Evolutionary conservation across 2,797 vertebrate genomes (phyloP), one percentile per base, ranked within the genome.

Genomic region (Sciaenops ocellatus): DNA sequence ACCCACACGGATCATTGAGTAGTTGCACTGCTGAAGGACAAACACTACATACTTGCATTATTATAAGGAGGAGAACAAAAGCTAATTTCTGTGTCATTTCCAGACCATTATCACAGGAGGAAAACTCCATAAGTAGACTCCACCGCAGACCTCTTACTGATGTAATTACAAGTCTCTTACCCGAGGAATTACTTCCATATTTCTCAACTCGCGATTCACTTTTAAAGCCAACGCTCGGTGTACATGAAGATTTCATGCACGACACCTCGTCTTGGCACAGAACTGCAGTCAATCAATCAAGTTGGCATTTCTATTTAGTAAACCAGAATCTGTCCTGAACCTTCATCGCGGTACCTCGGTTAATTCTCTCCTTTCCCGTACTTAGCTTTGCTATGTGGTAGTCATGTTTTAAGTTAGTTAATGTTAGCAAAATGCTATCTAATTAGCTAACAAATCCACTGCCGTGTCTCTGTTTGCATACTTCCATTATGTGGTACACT

Each of bases 71-170:
- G 16, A 38, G 28, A 41, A 54, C 5, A 6, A 22, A 18, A 16
- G n/a, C 20, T 59, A 48, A 54, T 55, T 44, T 26, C 34, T 46
- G 13, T 17, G 22, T 48, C 5, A 48, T 24, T 38, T 48, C 8
- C 42, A 48, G 68, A 20, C 66, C 30, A 22, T 48, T 59, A 26
- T 57, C 42, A 59, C 24, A 70, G 54, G 26, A 46, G 51, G 5
- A 15, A n/a, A 20, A 46, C 41, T 20, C 30, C 22, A 20, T 41
- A 15, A 41, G 7, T n/a, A 60, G 18, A 55, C 52, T 55, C 24
- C 2, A 24, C 22, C n/a, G 11, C 50, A 24, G 12, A 59, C 30
- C 56, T n/a, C 57, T 41, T 13, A n/a, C 34, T 41, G 20, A 60
- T 22, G 13, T 54, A 60, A 6, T 57, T 10, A 12, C 30, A 20